These are phyloP conservation scores for Ostrea edulis DNA, from an alignment of 1,140 invertebrate genomes.

Conservation along the genomic window DNA sequence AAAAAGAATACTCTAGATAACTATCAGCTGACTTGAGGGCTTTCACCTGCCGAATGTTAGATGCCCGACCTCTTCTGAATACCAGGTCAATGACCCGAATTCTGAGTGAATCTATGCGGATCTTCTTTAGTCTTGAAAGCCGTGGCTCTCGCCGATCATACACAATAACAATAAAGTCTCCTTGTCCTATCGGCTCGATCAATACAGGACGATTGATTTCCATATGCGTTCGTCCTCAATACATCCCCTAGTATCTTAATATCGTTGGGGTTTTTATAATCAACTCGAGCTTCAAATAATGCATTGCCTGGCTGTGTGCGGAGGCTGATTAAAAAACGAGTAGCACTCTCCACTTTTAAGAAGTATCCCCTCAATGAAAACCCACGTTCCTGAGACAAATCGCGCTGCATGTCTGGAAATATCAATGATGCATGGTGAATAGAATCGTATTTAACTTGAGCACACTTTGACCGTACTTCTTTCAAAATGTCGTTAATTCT, in stretches of 20 bases:
- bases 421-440: conserved; percentile 52
- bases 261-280: not conserved
- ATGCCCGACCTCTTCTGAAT: not conserved
- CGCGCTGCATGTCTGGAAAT: conserved; percentile 49
- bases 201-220: conserved; percentile 51
- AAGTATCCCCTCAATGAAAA: conserved; percentile 59
- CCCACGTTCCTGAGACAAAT: conserved; percentile 35
- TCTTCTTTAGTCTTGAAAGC: not conserved
- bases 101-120: not conserved
- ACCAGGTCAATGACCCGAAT: not conserved
- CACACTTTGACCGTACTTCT: conserved; percentile 60
- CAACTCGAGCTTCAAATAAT: conserved; percentile 53
- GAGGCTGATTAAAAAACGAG: conserved; percentile 54
- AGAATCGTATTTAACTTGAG: conserved; percentile 48
- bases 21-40: not conserved
- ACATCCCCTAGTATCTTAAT: conserved; percentile 45
- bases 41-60: not conserved
- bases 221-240: conserved; percentile 48
- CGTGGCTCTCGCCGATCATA: not conserved
- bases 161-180: conserved; percentile 73
- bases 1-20: too few relatives aligned
- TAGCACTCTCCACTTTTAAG: conserved; percentile 65
- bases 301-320: conserved; percentile 47
- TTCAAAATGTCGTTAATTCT: conserved; percentile 65
- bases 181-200: conserved; percentile 53